A percentile compares a stretch with the other conserved stretches of the same genome.
phyloP scores from a whole-genome alignment of 2,888 invertebrate species.

The Reticulitermes lucifugus region DNA sequence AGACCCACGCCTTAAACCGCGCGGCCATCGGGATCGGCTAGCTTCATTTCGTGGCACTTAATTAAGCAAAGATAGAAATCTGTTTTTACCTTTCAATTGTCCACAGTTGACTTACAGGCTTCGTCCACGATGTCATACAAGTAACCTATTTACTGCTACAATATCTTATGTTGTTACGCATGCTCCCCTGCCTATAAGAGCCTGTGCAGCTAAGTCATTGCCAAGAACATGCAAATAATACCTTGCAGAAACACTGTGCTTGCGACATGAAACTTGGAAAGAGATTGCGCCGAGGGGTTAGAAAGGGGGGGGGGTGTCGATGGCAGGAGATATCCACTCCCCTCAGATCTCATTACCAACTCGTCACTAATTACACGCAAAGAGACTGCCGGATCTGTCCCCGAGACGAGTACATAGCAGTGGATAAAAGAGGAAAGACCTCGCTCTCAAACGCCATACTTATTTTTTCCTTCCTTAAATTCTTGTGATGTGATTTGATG shows the following conservation, averaged over 20 bases:
- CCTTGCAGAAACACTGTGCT: conserved; percentile 1
- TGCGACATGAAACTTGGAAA: conserved; percentile 10
- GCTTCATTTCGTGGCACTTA: too few relatives aligned
- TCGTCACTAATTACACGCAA: conserved; percentile 51
- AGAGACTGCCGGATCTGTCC: conserved; percentile 48
- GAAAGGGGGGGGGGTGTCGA: conserved; percentile 19
- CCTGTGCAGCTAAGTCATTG: too few relatives aligned
- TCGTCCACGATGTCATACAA: too few relatives aligned
- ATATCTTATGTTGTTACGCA: too few relatives aligned
- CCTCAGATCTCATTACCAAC: conserved; percentile 50
- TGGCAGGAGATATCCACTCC: conserved; percentile 35
- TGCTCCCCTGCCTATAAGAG: too few relatives aligned
- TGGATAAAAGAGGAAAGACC: conserved; percentile 22
- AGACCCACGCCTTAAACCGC: too few relatives aligned
- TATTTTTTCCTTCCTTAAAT: conserved; percentile 14
- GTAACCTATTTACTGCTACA: too few relatives aligned
- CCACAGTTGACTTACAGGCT: too few relatives aligned
- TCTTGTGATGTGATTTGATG: background rate
- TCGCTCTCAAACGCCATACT: conserved; percentile 35
- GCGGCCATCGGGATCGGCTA: too few relatives aligned
- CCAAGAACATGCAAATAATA: too few relatives aligned
- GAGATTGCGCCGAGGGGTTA: conserved; percentile 27
- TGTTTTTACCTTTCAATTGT: too few relatives aligned
- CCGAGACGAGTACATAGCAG: conserved; percentile 8
- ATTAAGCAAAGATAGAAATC: too few relatives aligned